phyloP scores from a whole-genome alignment of 2,113 vertebrate genomes.

The Silurus meridionalis region DNA sequence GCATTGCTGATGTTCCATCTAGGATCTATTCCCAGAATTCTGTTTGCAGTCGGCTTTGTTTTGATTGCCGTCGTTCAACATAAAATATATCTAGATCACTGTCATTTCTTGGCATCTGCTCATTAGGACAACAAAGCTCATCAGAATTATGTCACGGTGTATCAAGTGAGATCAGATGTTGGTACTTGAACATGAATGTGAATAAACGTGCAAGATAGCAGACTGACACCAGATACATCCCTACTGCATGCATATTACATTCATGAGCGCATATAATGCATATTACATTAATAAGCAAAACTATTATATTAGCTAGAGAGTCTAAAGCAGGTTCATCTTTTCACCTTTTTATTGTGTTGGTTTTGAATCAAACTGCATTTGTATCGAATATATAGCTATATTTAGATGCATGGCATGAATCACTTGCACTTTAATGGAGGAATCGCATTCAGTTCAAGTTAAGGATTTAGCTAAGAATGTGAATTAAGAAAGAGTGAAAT shows the following conservation, averaged over 20 bases:
- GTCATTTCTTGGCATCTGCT: not conserved
- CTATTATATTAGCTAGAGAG: not conserved
- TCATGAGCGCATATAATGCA: not conserved
- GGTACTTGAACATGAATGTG: not conserved
- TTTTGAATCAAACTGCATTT: not conserved
- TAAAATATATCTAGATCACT: not conserved
- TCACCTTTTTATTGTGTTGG: not conserved
- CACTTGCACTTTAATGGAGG: not conserved
- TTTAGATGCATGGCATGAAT: not conserved
- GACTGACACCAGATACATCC: not conserved
- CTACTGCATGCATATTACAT: not conserved
- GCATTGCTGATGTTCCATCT: not conserved
- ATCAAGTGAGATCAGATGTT: not conserved
- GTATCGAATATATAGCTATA: not conserved
- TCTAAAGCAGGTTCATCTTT: not conserved
- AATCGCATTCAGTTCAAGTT: not conserved
- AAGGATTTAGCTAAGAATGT: not conserved
- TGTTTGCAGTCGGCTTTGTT: conserved; percentile 5
- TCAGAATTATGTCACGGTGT: not conserved
- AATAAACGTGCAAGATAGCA: not conserved
- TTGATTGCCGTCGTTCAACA: conserved; percentile 8
- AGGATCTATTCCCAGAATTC: not conserved
- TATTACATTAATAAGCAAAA: not conserved
- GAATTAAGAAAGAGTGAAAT: not conserved
- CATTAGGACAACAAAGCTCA: not conserved